These are phyloP conservation scores for Callinectes sapidus DNA, from an alignment of 2,888 invertebrate species.

Conservation along the genomic window DNA sequence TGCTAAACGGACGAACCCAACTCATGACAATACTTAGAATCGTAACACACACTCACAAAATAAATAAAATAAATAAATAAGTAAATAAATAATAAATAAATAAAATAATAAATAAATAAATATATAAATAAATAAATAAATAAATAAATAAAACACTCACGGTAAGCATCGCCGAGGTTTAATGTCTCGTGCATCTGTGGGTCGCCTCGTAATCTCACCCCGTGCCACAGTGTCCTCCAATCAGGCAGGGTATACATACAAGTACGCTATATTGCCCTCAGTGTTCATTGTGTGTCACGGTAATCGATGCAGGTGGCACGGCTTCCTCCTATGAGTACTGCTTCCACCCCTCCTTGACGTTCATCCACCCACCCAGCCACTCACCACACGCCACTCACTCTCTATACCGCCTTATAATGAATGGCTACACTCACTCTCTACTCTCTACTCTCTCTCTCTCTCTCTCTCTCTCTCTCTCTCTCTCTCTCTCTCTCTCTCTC, in stretches of 20 bases:
- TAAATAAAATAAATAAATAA: no score
- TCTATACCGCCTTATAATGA: background rate
- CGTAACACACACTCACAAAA: background rate
- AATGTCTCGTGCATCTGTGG: background rate
- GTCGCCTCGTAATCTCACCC: background rate
- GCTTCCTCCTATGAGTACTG: background rate
- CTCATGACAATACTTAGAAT: background rate
- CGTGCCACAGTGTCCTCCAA: background rate
- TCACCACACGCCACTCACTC: background rate
- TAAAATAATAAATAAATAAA: no score
- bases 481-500: no score
- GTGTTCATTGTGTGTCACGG: slow-evolving; percentile 27
- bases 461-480: no score
- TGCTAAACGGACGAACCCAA: no score
- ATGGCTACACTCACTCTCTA: background rate
- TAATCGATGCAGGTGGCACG: background rate
- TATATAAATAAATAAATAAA: no score
- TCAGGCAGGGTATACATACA: background rate
- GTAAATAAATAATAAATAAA: no score
- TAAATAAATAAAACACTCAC: no score
- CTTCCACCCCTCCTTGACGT: background rate
- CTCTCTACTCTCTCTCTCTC: no score
- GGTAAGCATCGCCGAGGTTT: background rate
- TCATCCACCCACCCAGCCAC: background rate
- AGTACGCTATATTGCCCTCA: slow-evolving; percentile 16